Percentiles rank a stretch among this genome's conserved stretches.
Conservation (phyloP, 37 sponge, comb jelly and placozoan species). For the Halisarca cf. caerulea region DNA sequence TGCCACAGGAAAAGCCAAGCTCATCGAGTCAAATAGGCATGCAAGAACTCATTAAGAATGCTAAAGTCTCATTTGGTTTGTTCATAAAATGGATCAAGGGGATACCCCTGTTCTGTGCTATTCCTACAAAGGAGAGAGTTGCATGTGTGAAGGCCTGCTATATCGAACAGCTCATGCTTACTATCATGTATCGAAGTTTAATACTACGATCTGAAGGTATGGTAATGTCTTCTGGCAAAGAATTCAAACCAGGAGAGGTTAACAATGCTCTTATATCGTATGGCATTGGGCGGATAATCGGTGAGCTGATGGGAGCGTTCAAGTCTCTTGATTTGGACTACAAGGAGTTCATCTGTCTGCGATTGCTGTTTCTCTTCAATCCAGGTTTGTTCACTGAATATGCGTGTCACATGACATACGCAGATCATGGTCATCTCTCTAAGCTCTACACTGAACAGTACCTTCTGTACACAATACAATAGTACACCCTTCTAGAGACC, state of each 20-base stretch:
- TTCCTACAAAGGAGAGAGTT: conserved; percentile 83
- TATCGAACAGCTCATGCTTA: conserved; percentile 77
- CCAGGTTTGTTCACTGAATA: too few species aligned
- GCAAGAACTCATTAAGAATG: not conserved
- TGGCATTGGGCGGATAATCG: conserved; percentile 7
- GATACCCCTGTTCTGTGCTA: conserved; percentile 69
- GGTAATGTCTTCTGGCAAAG: not conserved
- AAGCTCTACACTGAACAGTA: too few species aligned
- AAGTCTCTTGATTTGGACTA: conserved; percentile 81
- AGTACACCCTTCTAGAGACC: too few species aligned
- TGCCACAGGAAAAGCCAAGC: not conserved
- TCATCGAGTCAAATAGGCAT: not conserved
- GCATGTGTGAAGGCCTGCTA: conserved; percentile 77
- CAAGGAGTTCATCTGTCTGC: conserved; percentile 87
- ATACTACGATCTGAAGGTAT: not conserved
- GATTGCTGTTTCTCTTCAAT: conserved; percentile 84
- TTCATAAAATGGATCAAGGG: conserved; percentile 93
- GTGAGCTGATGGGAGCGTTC: conserved; percentile 9
- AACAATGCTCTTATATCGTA: not conserved
- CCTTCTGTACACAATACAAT: too few species aligned
- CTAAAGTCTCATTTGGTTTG: not conserved
- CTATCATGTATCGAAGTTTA: conserved; percentile 17
- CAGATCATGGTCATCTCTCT: too few species aligned
- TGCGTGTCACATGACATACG: too few species aligned
- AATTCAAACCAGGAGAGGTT: not conserved